Conservation (phyloP, 2,113 vertebrate species). For the Columba janthina region DNA sequence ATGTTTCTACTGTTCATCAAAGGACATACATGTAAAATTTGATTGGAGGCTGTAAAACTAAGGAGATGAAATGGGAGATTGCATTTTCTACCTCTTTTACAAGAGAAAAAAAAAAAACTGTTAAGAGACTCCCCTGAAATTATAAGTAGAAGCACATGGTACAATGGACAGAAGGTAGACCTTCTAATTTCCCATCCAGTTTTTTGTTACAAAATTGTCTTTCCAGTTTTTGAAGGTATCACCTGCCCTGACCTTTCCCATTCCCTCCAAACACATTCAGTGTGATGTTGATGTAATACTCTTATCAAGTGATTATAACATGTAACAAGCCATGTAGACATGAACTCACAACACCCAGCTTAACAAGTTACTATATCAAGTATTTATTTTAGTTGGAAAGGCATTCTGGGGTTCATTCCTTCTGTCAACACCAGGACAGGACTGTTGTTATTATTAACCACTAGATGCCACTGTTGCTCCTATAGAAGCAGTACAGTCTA, state of each 20-base stretch:
- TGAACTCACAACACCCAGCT: background rate
- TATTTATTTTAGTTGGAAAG: background rate
- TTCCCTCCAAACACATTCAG: background rate
- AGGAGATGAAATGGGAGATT: background rate
- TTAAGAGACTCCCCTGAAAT: background rate
- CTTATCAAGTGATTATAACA: background rate
- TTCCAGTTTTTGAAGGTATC: background rate
- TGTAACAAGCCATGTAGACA: background rate
- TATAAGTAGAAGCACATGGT: background rate
- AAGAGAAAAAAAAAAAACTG: background rate
- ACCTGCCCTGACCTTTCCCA: background rate
- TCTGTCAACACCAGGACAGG: background rate
- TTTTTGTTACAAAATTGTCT: background rate
- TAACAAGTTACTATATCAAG: background rate
- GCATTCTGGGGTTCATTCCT: background rate
- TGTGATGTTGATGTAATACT: background rate
- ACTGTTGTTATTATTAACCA: constrained; percentile 14
- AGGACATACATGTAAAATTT: background rate
- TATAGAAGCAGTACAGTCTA: background rate
- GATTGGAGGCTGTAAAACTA: background rate
- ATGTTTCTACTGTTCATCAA: background rate
- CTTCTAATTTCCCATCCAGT: background rate
- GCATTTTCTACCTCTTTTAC: background rate
- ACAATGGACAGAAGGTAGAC: background rate
- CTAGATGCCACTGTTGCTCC: constrained; percentile 69